A percentile compares a stretch with the other conserved stretches of the same genome.
phyloP scores from a whole-genome alignment of 2,888 invertebrate genomes.

The Dicycla oo region DNA sequence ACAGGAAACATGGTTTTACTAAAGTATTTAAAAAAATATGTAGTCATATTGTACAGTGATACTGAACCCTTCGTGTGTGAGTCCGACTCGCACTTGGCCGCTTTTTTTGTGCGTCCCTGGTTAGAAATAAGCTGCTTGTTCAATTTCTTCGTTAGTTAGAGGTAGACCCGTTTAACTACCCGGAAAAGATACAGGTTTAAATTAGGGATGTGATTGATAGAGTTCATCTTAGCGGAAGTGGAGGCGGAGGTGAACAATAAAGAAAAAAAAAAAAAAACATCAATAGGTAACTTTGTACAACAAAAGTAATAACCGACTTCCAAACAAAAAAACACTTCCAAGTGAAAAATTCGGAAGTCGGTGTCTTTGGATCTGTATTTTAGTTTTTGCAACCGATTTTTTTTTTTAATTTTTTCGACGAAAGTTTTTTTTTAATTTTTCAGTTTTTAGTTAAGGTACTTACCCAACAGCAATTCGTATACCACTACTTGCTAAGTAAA shows the following conservation, averaged over 20 bases:
- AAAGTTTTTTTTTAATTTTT: no score
- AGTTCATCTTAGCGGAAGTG: not conserved
- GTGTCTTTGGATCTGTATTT: no score
- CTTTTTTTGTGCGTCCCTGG: not conserved
- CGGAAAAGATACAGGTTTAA: not conserved
- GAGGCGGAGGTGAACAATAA: not conserved
- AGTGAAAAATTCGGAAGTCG: no score
- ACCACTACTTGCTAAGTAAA: no score
- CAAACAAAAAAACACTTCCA: no score
- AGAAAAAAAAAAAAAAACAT: not conserved
- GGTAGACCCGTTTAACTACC: not conserved
- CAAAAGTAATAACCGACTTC: no score
- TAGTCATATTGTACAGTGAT: not conserved
- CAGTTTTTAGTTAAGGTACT: no score
- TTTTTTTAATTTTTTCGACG: no score
- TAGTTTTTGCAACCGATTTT: no score
- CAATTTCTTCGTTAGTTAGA: not conserved
- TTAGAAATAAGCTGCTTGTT: not conserved
- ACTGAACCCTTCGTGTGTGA: not conserved
- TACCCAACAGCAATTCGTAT: no score
- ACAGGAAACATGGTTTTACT: not conserved
- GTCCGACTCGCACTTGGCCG: not conserved
- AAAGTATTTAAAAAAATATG: no score
- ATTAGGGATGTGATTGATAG: not conserved
- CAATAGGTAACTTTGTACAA: no score